Evolutionary conservation across 2,113 vertebrate species (phyloP), one percentile per base, ranked within the genome.

Genomic region (Conger conger): DNA sequence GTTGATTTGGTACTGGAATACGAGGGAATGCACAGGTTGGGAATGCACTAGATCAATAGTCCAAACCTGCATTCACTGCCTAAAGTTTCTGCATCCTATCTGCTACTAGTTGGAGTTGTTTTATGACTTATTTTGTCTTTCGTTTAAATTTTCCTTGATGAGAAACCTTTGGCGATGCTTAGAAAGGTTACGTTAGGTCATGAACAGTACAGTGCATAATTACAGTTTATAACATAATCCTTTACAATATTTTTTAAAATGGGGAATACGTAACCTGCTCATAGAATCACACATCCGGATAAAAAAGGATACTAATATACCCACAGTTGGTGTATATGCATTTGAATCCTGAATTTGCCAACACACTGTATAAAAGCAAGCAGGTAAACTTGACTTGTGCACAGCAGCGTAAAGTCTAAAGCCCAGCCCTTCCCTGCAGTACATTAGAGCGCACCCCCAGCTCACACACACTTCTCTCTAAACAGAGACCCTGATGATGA

Each of bases 401-500:
- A 50, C 45, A 50, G 15, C 45, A 50, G 45, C 15, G 8, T 50
- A 13, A 7, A 50, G 45, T 50, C 45, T 50, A 50, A 50, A 15
- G 45, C 45, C 7, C 9, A 50, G 45, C 45, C 11, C 45, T 50
- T 8, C 45, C 45, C 45, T 50, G 45, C 11, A 1, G 45, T 50
- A 50, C 45, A 50, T 50, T 50, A 50, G 45, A 50, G 45, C 0
- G 45, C 45, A 50, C 45, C 45, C 45, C 45, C 15, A 13, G 45
- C 45, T 63, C 20, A 11, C 79, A 40, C 17, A 45, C 33, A 37
- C 37, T 20, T 45, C 37, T 76, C 68, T 20, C 30, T 6, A 20
- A 60, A 79, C 68, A 45, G 33, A 17, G 50, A 84, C 86, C 73
- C 37, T 50, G 84, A 87, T 50, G 84, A 87, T 30, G 54, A 85